Conservation (phyloP, 1,140 invertebrate species). For the Penaeus vannamei region DNA sequence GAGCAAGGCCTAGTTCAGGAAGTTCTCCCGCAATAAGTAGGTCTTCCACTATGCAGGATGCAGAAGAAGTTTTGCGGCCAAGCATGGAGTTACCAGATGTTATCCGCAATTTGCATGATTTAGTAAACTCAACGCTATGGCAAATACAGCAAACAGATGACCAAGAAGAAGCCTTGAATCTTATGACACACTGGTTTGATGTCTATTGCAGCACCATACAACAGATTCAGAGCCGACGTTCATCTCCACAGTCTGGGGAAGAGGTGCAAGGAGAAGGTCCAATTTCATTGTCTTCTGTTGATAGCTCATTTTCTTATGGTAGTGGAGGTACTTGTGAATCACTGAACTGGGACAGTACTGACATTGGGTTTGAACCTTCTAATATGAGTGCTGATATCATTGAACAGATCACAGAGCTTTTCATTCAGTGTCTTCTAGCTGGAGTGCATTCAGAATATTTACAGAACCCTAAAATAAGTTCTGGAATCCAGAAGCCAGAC, state of each 20-base stretch:
- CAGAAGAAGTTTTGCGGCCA: constrained; percentile 23
- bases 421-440: constrained; percentile 44
- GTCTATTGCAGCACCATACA: constrained; percentile 46
- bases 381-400: constrained; percentile 51
- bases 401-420: constrained; percentile 48
- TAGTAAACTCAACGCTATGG: constrained; percentile 36
- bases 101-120: constrained; percentile 47
- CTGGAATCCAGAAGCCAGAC: constrained; percentile 21
- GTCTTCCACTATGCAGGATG: neutral
- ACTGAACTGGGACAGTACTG: constrained; percentile 54
- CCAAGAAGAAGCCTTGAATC: constrained; percentile 14
- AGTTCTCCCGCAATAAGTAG: neutral
- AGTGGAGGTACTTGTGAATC: constrained; percentile 53
- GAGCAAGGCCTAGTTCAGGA: neutral
- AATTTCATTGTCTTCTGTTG: constrained; percentile 48
- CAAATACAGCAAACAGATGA: constrained; percentile 39
- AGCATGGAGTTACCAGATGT: constrained; percentile 48
- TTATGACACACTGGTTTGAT: constrained; percentile 52
- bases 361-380: constrained; percentile 58
- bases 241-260: constrained; percentile 42
- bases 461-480: neutral
- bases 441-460: constrained; percentile 10
- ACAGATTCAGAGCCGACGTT: constrained; percentile 30
- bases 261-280: constrained; percentile 36
- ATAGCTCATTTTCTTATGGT: constrained; percentile 36